phyloP scores from a whole-genome alignment of 2,797 vertebrate genomes.

The Loriculus beryllinus region DNA sequence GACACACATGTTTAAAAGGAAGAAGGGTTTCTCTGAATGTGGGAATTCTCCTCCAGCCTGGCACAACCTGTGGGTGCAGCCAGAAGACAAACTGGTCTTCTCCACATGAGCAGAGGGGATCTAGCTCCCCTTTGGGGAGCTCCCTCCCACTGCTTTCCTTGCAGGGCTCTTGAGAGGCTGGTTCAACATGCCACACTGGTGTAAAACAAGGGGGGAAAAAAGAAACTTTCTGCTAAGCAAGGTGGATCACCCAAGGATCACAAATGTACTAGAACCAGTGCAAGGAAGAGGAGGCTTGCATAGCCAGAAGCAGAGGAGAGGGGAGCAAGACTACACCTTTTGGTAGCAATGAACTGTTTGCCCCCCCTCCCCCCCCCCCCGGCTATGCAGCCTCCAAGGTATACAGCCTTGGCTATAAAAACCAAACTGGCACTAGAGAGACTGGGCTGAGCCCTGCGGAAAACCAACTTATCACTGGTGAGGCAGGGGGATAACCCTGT shows the following conservation, averaged over 20 bases:
- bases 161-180: background rate
- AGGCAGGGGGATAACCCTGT: background rate
- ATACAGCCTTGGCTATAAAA: rapidly evolving
- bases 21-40: background rate
- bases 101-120: background rate
- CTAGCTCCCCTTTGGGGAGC: background rate
- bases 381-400: background rate
- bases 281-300: background rate
- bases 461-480: background rate
- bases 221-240: background rate
- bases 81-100: background rate
- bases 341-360: background rate
- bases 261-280: rapidly evolving
- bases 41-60: background rate
- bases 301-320: background rate
- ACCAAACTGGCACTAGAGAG: background rate
- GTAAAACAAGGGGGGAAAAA: rapidly evolving
- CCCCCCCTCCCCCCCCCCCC: background rate
- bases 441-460: rapidly evolving
- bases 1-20: background rate
- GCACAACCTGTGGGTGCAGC: rapidly evolving
- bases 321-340: background rate
- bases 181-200: rapidly evolving
- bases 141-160: background rate
- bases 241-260: background rate